Evolutionary conservation across 2,888 invertebrate species (phyloP), one percentile per base, ranked within the genome.

Genomic region (Emmelina monodactyla): DNA sequence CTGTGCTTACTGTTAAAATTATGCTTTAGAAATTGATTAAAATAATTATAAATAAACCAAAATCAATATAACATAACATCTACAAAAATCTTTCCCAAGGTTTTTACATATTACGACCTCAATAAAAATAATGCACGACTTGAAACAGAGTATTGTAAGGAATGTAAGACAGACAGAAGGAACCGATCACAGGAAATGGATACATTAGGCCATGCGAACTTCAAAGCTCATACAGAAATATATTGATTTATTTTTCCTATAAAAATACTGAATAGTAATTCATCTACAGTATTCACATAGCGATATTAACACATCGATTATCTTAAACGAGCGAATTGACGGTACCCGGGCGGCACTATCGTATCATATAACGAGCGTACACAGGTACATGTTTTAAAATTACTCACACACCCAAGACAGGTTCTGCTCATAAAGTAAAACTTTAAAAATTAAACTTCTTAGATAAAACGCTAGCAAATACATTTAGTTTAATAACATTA

Each of bases 1-100:
- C 73, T 68, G 66, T 47, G 72, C 73, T 70, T 60, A 58, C 64
- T 39, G 44, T 52, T 47, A 40, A 45, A 47, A 51, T 50, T 33
- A 35, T 25, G 25, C 25, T 25, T 25, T 25, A 25, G n/a, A 25
- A 6, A 19, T 19, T 9, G 19, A 9, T 19, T 19, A 19, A 6
- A 25, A 25, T 25, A 25, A 25, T 25, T 25, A 25, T 11, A 25
- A 25, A 10, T 25, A 25, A 25, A n/a, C 11, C n/a, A 25, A 25
- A 25, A 10, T 25, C 3, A 7, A n/a, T 25, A 11, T 25, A 25
- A 25, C 9, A 25, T 25, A 3, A n/a, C 25, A 25, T n/a, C 9
- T 9, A 25, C n/a, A n/a, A 25, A 25, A 25, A 9, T 25, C 6
- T 25, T 10, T 25, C 3, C 11, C n/a, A 7, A 25, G 25, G 11